A percentile compares a stretch with the other conserved stretches of the same genome.
phyloP scores from a whole-genome alignment of 2,888 invertebrate species.

The Diloba caeruleocephala region DNA sequence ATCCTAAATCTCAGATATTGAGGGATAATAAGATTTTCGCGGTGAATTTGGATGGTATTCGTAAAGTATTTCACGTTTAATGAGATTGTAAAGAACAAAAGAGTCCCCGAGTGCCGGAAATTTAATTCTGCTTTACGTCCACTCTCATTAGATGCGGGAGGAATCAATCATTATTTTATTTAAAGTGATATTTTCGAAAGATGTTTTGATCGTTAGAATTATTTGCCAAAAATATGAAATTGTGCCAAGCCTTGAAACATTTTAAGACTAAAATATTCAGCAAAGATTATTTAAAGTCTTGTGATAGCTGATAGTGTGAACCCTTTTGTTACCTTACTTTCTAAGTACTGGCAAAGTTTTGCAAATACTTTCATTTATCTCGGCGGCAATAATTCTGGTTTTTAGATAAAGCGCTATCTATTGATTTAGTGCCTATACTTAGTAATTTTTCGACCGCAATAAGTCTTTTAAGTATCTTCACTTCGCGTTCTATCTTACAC shows the following conservation, averaged over 20 bases:
- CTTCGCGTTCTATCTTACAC: conserved; percentile 37
- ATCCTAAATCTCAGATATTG: conserved; percentile 64
- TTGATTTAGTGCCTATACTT: conserved; percentile 59
- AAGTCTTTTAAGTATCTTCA: conserved; percentile 51
- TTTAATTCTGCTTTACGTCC: conserved; percentile 72
- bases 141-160: conserved; percentile 69
- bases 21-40: conserved; percentile 72
- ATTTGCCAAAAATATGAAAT: background rate
- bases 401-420: conserved; percentile 61
- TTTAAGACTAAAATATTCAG: background rate
- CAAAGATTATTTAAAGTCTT: conserved; percentile 5
- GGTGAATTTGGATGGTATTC: conserved; percentile 69
- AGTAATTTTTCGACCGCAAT: conserved; percentile 61
- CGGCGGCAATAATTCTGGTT: conserved; percentile 58
- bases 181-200: conserved; percentile 14
- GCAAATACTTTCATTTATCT: conserved; percentile 59
- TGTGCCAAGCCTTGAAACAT: background rate
- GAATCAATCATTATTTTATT: conserved; percentile 70
- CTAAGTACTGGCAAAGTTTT: conserved; percentile 37
- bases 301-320: conserved; percentile 1
- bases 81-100: conserved; percentile 81
- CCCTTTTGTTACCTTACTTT: conserved; percentile 19
- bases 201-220: background rate
- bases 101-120: conserved; percentile 71
- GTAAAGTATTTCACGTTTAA: conserved; percentile 75